phyloP scores from a whole-genome alignment of 2,888 invertebrate genomes.

The Aricia artaxerxes region DNA sequence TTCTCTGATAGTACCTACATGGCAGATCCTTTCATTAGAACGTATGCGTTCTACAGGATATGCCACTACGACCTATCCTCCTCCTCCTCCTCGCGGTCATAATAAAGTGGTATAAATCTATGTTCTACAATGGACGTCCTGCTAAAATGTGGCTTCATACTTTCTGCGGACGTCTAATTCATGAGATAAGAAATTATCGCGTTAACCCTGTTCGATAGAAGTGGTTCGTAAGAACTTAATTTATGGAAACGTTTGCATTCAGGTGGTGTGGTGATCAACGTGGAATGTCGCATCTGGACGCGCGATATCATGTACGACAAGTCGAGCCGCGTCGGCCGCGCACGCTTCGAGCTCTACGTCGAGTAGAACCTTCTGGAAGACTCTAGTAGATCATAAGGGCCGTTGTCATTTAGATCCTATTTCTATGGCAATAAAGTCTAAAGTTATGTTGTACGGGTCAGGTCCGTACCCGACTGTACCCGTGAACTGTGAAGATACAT shows the following conservation, averaged over 20 bases:
- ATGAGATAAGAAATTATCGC: too few species aligned
- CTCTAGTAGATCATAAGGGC: background rate
- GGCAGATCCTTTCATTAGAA: too few species aligned
- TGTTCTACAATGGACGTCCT: too few species aligned
- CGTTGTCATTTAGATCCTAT: background rate
- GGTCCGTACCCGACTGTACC: background rate
- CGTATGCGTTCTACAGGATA: too few species aligned
- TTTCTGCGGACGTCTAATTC: too few species aligned
- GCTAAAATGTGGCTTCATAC: too few species aligned
- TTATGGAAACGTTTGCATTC: constrained; percentile 22
- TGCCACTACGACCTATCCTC: too few species aligned
- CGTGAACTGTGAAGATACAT: constrained; percentile 1
- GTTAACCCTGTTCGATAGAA: background rate
- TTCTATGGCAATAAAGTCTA: background rate
- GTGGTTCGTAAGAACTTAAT: background rate
- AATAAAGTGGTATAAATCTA: too few species aligned
- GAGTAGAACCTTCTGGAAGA: constrained; percentile 49
- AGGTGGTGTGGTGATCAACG: constrained; percentile 72
- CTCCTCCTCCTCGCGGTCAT: too few species aligned
- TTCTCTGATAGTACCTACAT: too few species aligned
- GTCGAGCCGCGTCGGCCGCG: constrained; percentile 62
- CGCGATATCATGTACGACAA: constrained; percentile 68
- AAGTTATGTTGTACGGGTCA: background rate
- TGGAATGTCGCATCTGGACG: constrained; percentile 74
- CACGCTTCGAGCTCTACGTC: constrained; percentile 67